Evolutionary conservation across 2,888 invertebrate genomes (phyloP), one percentile per base, ranked within the genome.

Genomic region (Ctenicera cuprea): DNA sequence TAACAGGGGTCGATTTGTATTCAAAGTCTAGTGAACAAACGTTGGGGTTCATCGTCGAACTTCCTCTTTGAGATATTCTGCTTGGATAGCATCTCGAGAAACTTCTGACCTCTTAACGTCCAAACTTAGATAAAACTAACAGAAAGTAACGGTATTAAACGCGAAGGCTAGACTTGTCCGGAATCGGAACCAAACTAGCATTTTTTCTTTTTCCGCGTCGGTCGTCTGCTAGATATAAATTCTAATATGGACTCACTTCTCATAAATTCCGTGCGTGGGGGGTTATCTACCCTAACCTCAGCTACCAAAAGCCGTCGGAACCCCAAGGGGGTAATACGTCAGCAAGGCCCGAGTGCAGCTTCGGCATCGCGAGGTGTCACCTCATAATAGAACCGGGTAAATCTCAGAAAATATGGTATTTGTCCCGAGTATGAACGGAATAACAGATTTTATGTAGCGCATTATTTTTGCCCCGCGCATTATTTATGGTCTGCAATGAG

Each of bases 371-470:
- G 66, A 71, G 62, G 66, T 74, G 74, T 74, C 74, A 71, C 70
- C 70, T 74, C 70, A 52, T 74, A 74, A 74, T 75, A 72, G 68
- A 62, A 64, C 57, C 64, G 66, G 67, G 68, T 68, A 72, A 71
- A 75, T 71, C 71, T 64, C 68, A 59, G 68, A 72, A 72, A 75
- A 75, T 75, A 75, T 75, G 67, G 71, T 61, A 63, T 72, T 72
- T 75, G 71, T 72, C 63, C 61, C 62, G 48, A 66, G 71, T 74
- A 71, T 66, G 74, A 71, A 71, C 66, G 62, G 70, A 74, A 71
- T 74, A 74, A 74, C 74, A 74, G 74, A 74, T 74, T 74, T 71
- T 74, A 74, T 74, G 74, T 65, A 63, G 54, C 71, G 54, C 70
- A 61, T 70, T 74, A 66, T 71, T 74, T 74, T 74, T 57, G 54